A percentile compares a stretch with the other conserved stretches of the same genome.
Evolutionary conservation across 2,797 vertebrate species (phyloP).

Genomic region (Lacerta viridis): DNA sequence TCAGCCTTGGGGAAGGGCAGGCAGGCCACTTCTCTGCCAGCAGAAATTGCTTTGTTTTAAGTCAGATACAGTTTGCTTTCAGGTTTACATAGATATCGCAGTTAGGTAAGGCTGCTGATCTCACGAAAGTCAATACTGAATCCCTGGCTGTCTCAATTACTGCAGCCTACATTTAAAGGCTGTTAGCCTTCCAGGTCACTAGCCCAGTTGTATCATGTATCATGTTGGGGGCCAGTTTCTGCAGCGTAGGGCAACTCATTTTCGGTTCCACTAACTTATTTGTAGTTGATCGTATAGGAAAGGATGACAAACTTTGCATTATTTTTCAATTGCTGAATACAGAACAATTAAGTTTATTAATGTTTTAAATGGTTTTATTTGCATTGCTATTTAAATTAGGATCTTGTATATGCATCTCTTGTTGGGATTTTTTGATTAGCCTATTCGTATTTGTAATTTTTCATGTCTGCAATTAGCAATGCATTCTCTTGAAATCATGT

Average conservation of each 20-base stretch:
- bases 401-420: background rate
- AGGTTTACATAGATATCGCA: rapidly evolving
- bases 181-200: rapidly evolving
- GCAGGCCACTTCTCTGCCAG: background rate
- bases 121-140: background rate
- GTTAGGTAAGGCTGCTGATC: background rate
- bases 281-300: background rate
- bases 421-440: background rate
- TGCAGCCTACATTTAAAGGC: background rate
- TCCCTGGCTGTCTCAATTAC: background rate
- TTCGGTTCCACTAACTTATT: background rate
- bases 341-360: background rate
- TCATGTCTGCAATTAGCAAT: background rate
- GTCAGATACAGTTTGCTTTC: background rate
- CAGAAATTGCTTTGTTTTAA: background rate
- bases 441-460: background rate
- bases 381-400: background rate
- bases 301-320: background rate
- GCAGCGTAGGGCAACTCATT: background rate
- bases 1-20: constrained; percentile 40
- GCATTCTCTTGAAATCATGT: background rate
- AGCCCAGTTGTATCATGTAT: rapidly evolving
- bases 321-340: background rate
- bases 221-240: background rate
- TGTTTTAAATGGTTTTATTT: background rate